These are phyloP conservation scores for Arremon brunneinucha DNA, from an alignment of 2,797 vertebrate species.

Conservation along the genomic window DNA sequence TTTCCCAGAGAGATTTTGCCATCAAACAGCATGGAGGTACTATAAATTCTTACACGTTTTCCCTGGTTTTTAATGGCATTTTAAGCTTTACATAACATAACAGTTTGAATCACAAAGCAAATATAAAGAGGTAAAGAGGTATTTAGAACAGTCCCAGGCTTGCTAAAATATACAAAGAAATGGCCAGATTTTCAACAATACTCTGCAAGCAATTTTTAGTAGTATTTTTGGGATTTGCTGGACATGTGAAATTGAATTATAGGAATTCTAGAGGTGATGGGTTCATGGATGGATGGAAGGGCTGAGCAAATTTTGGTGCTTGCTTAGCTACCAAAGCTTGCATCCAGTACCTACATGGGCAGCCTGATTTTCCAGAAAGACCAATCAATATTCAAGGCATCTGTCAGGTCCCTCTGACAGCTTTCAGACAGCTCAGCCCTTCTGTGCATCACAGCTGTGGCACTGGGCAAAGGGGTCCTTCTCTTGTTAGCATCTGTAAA, in stretches of 20 bases:
- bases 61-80: background rate
- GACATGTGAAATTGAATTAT: background rate
- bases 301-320: background rate
- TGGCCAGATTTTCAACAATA: background rate
- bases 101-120: background rate
- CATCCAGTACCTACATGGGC: background rate
- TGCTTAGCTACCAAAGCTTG: background rate
- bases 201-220: background rate
- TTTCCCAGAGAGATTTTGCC: constrained; percentile 22
- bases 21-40: background rate
- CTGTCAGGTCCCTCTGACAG: background rate
- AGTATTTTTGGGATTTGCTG: background rate
- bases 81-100: background rate
- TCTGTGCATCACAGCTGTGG: background rate
- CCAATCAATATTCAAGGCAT: background rate
- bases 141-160: background rate
- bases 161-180: background rate
- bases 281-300: background rate
- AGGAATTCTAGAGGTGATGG: background rate
- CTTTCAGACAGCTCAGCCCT: background rate
- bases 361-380: background rate
- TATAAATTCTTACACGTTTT: background rate
- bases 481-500: background rate
- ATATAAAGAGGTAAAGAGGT: background rate
- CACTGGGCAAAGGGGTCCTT: background rate